Base-by-base conservation (phyloP, 2,113 vertebrate species). In the Otis tarda region DNA sequence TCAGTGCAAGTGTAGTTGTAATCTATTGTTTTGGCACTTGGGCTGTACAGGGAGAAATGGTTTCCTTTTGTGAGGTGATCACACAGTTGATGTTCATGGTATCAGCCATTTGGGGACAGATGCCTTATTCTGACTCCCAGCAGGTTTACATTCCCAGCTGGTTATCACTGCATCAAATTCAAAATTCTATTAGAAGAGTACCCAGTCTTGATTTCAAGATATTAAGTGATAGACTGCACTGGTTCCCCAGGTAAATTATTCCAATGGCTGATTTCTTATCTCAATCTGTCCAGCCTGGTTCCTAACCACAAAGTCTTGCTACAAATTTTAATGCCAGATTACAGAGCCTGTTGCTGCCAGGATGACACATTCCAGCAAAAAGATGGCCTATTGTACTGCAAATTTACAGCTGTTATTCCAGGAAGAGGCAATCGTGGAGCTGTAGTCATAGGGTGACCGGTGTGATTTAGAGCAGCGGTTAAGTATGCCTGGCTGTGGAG, bases 171-270 rank as follows among this genome's bases (percentile, higher is more conserved):
- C 47, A 31, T 69, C 1, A 0, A 61, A 88, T 80, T 59, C 71
- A 67, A 33, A 93, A 93, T 80, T 92, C 71, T 93, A 19, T 67
- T 80, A 80, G 78, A 91, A 73, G 93, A 90, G 71, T 61, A 55
- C 39, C 31, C 37, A 8, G 85, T 83, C 85, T 88, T 94, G 83
- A 96, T 93, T 96, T 90, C 47, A 83, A 88, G 78, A 88, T 87
- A 86, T 5, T 13, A 37, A 55, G 53, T 53, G 50, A 83, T 93
- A 90, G 85, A 55, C 43, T 83, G 43, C 79, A n/a, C 85, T 88
- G 49, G 75, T 96, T 96, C 68, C 82, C 50, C 35, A 0, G 85
- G 63, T 96, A 68, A 94, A 95, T 96, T 89, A 93, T 90, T 88
- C 85, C 55, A 77, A 14, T 15, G 18, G 23, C 39, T 92, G 77